Evolutionary conservation across 2,113 vertebrate species (phyloP).

Genomic region (Blennius ocellaris): DNA sequence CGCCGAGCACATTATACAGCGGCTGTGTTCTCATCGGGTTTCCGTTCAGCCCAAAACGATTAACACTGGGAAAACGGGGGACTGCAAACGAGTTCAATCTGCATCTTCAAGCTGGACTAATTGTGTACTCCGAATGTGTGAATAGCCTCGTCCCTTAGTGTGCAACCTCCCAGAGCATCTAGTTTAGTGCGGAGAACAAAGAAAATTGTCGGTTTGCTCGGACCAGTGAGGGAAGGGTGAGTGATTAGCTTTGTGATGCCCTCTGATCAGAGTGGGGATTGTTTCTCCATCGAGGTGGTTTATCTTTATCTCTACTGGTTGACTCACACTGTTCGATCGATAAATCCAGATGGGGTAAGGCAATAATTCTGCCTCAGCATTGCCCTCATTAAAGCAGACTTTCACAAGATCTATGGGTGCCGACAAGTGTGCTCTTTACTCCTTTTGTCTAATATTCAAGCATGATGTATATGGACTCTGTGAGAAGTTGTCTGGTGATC

Average conservation of each 20-base stretch:
- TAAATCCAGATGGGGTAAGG: slow-evolving; percentile 63
- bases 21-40: slow-evolving; percentile 40
- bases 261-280: slow-evolving; percentile 63
- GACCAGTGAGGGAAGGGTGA: slow-evolving; percentile 32
- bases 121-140: slow-evolving; percentile 14
- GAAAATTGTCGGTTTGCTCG: slow-evolving; percentile 18
- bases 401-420: slow-evolving; percentile 56
- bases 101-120: slow-evolving; percentile 45
- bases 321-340: slow-evolving; percentile 63
- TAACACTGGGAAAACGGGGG: slow-evolving; percentile 33
- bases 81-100: slow-evolving; percentile 55
- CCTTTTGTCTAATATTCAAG: slow-evolving; percentile 41
- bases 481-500: slow-evolving; percentile 21
- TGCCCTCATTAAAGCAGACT: slow-evolving; percentile 58
- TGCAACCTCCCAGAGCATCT: slow-evolving; percentile 13
- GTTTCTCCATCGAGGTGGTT: slow-evolving; percentile 64
- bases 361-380: slow-evolving; percentile 60
- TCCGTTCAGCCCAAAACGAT: slow-evolving; percentile 50
- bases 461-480: slow-evolving; percentile 40
- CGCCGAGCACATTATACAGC: slow-evolving; percentile 22
- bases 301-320: slow-evolving; percentile 69
- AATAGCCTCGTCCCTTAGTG: neutral
- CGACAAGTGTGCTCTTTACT: slow-evolving; percentile 29
- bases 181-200: slow-evolving; percentile 42
- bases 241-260: slow-evolving; percentile 65